Conservation (phyloP, 2,113 vertebrate genomes). For the Labrus mixtus region DNA sequence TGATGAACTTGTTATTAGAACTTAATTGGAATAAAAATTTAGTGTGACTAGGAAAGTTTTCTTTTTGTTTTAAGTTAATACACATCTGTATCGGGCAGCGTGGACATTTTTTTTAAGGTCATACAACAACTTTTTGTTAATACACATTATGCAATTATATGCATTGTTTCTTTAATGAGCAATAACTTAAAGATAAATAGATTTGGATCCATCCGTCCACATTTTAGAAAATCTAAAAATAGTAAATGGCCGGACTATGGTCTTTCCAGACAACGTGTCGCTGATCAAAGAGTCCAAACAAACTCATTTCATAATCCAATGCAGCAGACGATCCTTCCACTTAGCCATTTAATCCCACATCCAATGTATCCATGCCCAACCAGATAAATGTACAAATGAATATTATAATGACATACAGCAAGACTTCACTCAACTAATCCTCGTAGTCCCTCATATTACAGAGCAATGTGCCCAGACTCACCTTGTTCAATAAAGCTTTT, state of each 20-base stretch:
- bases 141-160: too few relatives aligned
- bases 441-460: not conserved
- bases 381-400: slow-evolving; percentile 37
- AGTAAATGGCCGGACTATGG: not conserved
- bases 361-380: slow-evolving; percentile 22
- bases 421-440: slow-evolving; percentile 28
- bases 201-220: not conserved
- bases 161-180: not conserved
- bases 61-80: too few relatives aligned
- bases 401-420: slow-evolving; percentile 37
- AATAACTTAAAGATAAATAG: not conserved
- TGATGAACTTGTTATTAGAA: too few relatives aligned
- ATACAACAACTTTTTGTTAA: too few relatives aligned
- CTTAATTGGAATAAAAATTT: too few relatives aligned
- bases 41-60: too few relatives aligned
- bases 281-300: not conserved
- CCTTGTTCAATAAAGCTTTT: not conserved
- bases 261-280: not conserved
- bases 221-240: too few relatives aligned
- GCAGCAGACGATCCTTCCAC: not conserved
- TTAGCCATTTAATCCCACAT: slow-evolving; percentile 34
- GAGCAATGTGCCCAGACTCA: slow-evolving; percentile 4
- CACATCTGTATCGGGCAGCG: too few relatives aligned
- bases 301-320: not conserved
- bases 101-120: too few relatives aligned